Evolutionary conservation across 2,888 invertebrate genomes (phyloP), one percentile per base, ranked within the genome.

Genomic region (Heliconius ismenius): DNA sequence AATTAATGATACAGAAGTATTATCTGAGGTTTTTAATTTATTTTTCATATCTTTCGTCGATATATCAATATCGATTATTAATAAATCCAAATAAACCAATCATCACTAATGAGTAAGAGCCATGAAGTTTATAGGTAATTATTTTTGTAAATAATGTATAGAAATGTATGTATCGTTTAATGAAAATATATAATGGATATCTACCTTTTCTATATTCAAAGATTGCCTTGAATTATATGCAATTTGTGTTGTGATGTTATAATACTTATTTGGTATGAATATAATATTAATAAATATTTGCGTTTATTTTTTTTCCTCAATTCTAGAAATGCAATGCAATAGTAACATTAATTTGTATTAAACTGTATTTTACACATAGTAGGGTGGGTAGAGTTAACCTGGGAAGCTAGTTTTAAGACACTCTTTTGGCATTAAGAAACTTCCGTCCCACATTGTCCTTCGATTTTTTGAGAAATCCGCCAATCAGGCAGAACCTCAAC

Each of bases 161-260:
- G 82, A 83, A 79, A 77, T 76, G 62, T 75, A 77, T 76, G 62
- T 75, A 67, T 73, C 67, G 36, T 76, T 77, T 76, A 76, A 58
- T 60, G 58, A 58, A 62, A 76, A 76, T 65, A 64, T 81, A 80
- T 84, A 81, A 86, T 49, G 83, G 86, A 87, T 81, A 84, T 83
- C 72, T 77, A 79, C 77, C 74, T 80, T 80, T 82, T 80, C 76
- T 81, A 78, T 81, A 86, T 86, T 88, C 87, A 84, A 83, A 86
- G 83, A 87, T 87, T 86, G 87, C 85, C 85, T 87, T 88, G 85
- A 88, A 89, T 89, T 87, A 88, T 86, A 88, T 90, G 86, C 83
- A 83, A 84, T 84, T 85, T 88, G 86, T 87, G 86, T 87, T 89
- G 85, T 87, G 88, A 89, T 85, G 85, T 89, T 83, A 84, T 86